These are phyloP conservation scores for Panulirus ornatus DNA, from an alignment of 1,140 invertebrate genomes.

Conservation along the genomic window DNA sequence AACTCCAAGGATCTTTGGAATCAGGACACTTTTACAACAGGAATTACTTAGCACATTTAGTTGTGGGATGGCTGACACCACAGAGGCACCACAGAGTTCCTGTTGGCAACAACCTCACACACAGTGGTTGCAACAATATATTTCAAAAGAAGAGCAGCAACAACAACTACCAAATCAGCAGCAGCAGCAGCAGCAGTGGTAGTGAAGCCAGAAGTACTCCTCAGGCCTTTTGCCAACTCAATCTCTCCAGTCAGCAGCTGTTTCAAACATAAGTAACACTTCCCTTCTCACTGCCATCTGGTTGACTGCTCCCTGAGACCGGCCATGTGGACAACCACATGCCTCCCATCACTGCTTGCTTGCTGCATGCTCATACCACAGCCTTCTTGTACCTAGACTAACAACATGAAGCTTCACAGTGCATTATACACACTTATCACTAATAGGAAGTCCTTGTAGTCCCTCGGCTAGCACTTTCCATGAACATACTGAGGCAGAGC, in stretches of 20 bases:
- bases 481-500: conserved; percentile 10
- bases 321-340: conserved; percentile 52
- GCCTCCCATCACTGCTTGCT: conserved; percentile 46
- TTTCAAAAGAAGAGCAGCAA: conserved; percentile 3
- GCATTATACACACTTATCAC: conserved; percentile 44
- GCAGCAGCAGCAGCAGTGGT: conserved; percentile 20
- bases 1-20: conserved; percentile 72
- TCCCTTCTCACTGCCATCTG: conserved; percentile 28
- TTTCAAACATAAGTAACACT: conserved; percentile 23
- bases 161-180: background rate
- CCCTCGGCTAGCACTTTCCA: conserved; percentile 25
- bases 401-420: conserved; percentile 21
- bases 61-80: conserved; percentile 25
- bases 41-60: conserved; percentile 58
- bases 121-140: background rate
- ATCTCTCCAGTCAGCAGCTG: conserved; percentile 26
- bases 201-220: conserved; percentile 48
- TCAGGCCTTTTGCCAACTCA: conserved; percentile 55
- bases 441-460: conserved; percentile 28
- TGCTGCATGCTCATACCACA: conserved; percentile 26
- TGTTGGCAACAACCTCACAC: conserved; percentile 23
- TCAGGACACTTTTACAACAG: conserved; percentile 69
- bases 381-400: conserved; percentile 13
- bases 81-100: conserved; percentile 33
- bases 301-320: conserved; percentile 50